Base-by-base conservation (phyloP, 1,140 invertebrate species). In the Stegodyphus mimosarum region DNA sequence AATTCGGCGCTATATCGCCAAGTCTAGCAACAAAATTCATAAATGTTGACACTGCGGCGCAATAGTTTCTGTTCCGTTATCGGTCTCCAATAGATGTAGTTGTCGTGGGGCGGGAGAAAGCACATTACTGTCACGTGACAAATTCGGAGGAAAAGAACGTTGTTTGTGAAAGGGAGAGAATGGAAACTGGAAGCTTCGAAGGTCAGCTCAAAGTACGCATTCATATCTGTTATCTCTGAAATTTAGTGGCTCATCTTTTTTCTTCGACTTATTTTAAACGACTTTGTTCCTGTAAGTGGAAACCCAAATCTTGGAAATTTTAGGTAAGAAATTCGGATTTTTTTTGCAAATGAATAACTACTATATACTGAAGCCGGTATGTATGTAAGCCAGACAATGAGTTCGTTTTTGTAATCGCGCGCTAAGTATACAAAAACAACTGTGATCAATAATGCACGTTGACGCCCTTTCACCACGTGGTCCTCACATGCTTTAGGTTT, bases 21-120 rank as follows among this genome's bases (percentile, higher is more conserved):
- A 67, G 2, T 67, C 5, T 67, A 6, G 64, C 64, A 17, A 6
- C 7, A n/a, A 17, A n/a, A 15, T 67, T 18, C 7, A 6, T 17
- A 17, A 67, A 67, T 67, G 64, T 67, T 67, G 64, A 67, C 64
- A 67, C n/a, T 67, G 17, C 49, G 48, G 50, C 53, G 75, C 52
- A 78, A 50, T 69, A 78, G 76, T 78, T 78, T 69, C 50, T 78
- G 64, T 78, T 78, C 76, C 63, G 76, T 78, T 78, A 66, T 78
- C 76, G n/a, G 55, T 33, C 64, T 55, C 18, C 67, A 18, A 11
- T 17, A n/a, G 64, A 67, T 67, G 64, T n/a, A 67, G 64, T 6
- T 77, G 60, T n/a, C 75, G 11, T 7, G 48, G 60, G 63, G 48
- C 15, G 63, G 75, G 64, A 60, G 7, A 72, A 72, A 49, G 13